Base-by-base conservation (phyloP, 1,140 invertebrate genomes). In the Aphidius gifuensis region DNA sequence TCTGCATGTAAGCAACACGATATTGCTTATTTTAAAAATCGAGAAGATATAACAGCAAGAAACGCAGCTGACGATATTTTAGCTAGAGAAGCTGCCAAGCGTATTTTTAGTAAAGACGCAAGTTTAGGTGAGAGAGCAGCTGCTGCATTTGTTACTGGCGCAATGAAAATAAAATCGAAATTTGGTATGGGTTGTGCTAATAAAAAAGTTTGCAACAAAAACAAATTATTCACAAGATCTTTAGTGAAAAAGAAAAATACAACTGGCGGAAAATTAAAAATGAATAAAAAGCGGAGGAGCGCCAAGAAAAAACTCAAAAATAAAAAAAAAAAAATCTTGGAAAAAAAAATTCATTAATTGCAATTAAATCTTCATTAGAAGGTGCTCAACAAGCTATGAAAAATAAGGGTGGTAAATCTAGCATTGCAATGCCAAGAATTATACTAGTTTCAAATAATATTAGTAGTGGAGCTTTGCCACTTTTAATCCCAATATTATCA, bases 321-420 rank as follows among this genome's bases (percentile, higher is more conserved):
- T 16, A n/a, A n/a, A 38, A 38, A 5, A 11, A 21, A 16, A 55
- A 55, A 55, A 5, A 38, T 5, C 9, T 9, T 4, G 5, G 4
- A n/a, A 44, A 11, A 44, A 43, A 4, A 0, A 16, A 16, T 16
- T 16, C 16, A 16, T 16, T 16, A 16, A 16, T 16, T 16, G 61
- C 61, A 6, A 46, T 49, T n/a, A 44, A 58, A 11, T 21, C 46
- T 42, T 48, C 54, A 61, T 6, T 44, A 9, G 64, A 56, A 38
- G 66, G 68, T 21, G 64, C 64, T 16, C 9, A 63, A 48, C 61
- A 58, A 39, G 53, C 69, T 45, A 68, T 56, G 5, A 68, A 70
- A 67, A 63, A 64, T 4, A 48, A 68, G 5, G 67, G 61, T 62
- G n/a, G 49, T 51, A 39, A 69, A 68, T 61, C 60, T 62, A 62